Evolutionary conservation across 2,113 vertebrate species (phyloP), one percentile per base, ranked within the genome.

Genomic region (Orycteropus afer): DNA sequence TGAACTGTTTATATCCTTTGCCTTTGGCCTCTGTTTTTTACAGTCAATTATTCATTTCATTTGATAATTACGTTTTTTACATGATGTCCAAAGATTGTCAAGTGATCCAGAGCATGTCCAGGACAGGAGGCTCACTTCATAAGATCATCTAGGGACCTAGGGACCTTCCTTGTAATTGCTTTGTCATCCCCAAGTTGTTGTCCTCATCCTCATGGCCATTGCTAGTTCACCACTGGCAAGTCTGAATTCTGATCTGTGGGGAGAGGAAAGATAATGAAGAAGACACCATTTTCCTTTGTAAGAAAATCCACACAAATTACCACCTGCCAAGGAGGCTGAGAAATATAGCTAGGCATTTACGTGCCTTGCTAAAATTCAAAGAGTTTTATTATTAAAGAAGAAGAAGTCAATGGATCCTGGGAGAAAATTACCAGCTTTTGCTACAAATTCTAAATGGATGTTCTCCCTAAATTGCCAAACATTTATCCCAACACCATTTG

Each of bases 331-430:
- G 47, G 15, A 79, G 69, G 29, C 29, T 57, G 27, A 63, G 27
- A n/a, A 34, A 6, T 11, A 0, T 1, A 15, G n/a, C 2, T 25
- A 7, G 42, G 3, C 11, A 10, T 49, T 0, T 0, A 63, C 45
- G 40, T 32, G 2, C 7, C 22, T 8, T 1, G 0, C 13, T 3
- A 7, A 71, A 59, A 47, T 7, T 37, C 18, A 2, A 34, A 17
- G 7, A 27, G 2, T 15, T 15, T 59, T 32, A n/a, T 45, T 67
- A 29, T 17, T 49, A 13, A 45, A n/a, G 42, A 61, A 47, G 22
- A 49, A 37, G 29, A 9, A 15, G 29, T 37, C 22, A 29, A n/a
- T 3, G 2, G 40, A 45, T 45, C 14, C 32, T 22, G 3, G 69
- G 15, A 22, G 7, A 9, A n/a, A 40, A 71, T 37, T 5, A 29